Evolutionary conservation across 2,113 vertebrate genomes (phyloP).

Genomic region (Atrichornis clamosus): DNA sequence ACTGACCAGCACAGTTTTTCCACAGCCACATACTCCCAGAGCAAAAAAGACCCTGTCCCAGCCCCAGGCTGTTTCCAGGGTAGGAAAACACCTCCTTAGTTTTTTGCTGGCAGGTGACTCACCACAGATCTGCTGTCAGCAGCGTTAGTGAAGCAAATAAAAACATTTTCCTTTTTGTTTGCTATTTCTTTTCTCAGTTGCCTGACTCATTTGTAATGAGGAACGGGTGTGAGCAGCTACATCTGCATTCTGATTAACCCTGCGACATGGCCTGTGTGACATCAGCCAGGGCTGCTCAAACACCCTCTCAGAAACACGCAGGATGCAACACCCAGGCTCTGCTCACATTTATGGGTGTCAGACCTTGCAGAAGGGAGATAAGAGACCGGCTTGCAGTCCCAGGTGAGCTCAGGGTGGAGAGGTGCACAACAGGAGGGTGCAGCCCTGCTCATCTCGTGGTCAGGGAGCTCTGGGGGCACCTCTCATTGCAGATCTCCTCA

Average conservation of each 20-base stretch:
- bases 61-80: neutral
- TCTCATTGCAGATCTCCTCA: neutral
- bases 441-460: neutral
- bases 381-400: rapidly evolving
- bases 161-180: neutral
- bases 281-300: neutral
- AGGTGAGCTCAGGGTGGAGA: rapidly evolving
- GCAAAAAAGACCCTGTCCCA: neutral
- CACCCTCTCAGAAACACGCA: rapidly evolving
- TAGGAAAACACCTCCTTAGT: neutral
- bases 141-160: neutral
- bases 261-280: neutral
- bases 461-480: neutral
- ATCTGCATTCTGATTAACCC: neutral
- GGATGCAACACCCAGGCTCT: neutral
- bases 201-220: neutral
- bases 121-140: neutral
- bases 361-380: neutral
- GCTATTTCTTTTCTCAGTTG: neutral
- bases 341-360: rapidly evolving
- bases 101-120: neutral
- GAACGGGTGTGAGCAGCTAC: neutral
- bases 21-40: neutral
- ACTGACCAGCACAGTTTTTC: neutral
- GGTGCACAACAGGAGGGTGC: neutral